Percentiles rank a stretch among this genome's conserved stretches.
These are phyloP conservation scores for Falco naumanni DNA, from an alignment of 2,797 vertebrate species.

Conservation along the genomic window DNA sequence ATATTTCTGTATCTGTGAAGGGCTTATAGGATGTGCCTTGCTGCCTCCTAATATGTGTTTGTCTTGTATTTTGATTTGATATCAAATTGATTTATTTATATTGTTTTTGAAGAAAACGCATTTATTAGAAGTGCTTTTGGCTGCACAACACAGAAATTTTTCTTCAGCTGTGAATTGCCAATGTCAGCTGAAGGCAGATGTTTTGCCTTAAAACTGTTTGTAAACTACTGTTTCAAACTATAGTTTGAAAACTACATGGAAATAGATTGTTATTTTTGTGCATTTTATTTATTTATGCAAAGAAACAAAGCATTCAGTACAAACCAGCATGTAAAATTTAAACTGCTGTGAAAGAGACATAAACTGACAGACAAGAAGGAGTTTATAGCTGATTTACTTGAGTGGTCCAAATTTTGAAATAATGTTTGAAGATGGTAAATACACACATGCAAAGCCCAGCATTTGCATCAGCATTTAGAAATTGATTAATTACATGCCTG, in stretches of 20 bases:
- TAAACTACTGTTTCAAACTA: too few species aligned
- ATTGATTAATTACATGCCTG: conserved; percentile 41
- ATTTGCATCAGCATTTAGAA: conserved; percentile 29
- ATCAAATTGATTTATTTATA: not conserved
- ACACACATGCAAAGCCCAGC: not conserved
- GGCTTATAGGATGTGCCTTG: not conserved
- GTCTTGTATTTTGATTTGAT: not conserved
- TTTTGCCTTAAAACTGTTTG: conserved; percentile 26
- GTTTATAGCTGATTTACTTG: conserved; percentile 1
- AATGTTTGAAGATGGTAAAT: conserved; percentile 17
- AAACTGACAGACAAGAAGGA: not conserved
- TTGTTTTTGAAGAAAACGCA: not conserved
- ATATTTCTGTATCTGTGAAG: not conserved
- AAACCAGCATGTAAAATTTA: conserved; percentile 18
- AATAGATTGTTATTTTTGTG: conserved; percentile 10
- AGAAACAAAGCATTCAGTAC: conserved; percentile 11
- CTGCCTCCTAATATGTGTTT: not conserved
- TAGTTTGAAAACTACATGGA: not conserved
- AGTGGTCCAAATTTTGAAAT: conserved; percentile 13
- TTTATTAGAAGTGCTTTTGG: not conserved
- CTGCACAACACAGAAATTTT: not conserved
- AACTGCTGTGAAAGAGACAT: not conserved
- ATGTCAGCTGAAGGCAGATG: not conserved
- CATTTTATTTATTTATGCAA: conserved; percentile 48
- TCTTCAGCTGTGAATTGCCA: not conserved